Evolutionary conservation across 1,140 invertebrate species (phyloP), one percentile per base, ranked within the genome.

Genomic region (Bradynema listronoti): DNA sequence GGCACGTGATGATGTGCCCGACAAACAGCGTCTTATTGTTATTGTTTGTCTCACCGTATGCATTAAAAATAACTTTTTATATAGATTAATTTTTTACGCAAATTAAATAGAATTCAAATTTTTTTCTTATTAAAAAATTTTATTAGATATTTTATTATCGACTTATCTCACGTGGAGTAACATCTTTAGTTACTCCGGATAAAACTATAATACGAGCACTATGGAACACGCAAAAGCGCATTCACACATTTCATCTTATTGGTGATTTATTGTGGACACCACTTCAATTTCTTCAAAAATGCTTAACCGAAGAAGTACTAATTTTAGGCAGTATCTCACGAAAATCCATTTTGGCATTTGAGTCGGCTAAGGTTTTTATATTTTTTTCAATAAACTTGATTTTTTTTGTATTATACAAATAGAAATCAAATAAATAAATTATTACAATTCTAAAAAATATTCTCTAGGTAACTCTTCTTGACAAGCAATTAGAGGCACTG

Each of bases 131-230:
- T 39, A 11, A 19, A 39, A 50, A 25, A 11, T 11, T 50, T 3
- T 50, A 30, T 32, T 32, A 49, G 49, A 9, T 61, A 41, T 30
- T 47, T 3, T 19, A 33, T 11, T 7, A 34, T 4, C 27, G 59
- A 16, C 16, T 50, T n/a, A 47, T 9, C 41, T 27, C 9, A 57
- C 19, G 14, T 14, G 45, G 14, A 1, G 14, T 29, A 11, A n/a
- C 9, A 9, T 29, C 27, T 29, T 14, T 25, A 9, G 32, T 29
- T 24, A 83, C 81, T 42, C 82, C 83, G 61, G 89, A 92, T 70
- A 89, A 85, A 74, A 89, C 87, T 80, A 75, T 87, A 9, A 83
- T 88, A 46, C 87, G 85, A 80, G 79, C 81, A 57, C 67, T 90
- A 6, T 80, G 84, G 67, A 88, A 90, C 64, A 72, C 85, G 0